Evolutionary conservation across 2,797 vertebrate genomes (phyloP).

Genomic region (Phyllotis vaccarum): DNA sequence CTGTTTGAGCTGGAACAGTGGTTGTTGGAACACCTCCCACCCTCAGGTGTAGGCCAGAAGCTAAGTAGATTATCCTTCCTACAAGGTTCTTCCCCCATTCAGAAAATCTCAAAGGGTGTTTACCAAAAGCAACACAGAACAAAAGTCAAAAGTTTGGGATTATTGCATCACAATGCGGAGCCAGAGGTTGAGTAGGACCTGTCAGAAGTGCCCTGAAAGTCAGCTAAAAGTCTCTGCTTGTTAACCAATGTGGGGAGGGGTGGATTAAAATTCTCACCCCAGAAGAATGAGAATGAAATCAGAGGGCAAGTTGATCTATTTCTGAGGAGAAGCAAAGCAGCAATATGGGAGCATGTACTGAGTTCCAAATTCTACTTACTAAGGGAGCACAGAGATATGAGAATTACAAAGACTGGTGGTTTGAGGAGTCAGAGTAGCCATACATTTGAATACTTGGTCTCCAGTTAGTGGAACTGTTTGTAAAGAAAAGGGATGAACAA

Average conservation of each 20-base stretch:
- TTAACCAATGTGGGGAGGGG: background rate
- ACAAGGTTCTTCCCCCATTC: fast-evolving
- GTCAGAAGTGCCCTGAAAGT: background rate
- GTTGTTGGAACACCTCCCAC: background rate
- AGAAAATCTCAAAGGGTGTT: background rate
- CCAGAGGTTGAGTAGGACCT: no score
- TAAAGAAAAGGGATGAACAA: background rate
- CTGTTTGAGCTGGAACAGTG: background rate
- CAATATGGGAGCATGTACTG: background rate
- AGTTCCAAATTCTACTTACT: background rate
- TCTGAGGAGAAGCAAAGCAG: background rate
- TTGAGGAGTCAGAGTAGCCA: background rate
- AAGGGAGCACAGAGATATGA: background rate
- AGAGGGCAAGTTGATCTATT: background rate
- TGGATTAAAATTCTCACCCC: background rate
- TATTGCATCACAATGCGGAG: background rate
- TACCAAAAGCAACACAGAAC: background rate
- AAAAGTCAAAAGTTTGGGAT: background rate
- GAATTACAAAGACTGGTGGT: background rate
- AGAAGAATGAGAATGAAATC: background rate
- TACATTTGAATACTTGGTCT: background rate
- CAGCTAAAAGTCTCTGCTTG: no score
- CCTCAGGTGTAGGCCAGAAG: background rate
- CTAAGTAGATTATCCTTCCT: background rate
- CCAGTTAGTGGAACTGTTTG: background rate